Evolutionary conservation across 2,113 vertebrate genomes (phyloP).

Genomic region (Dendrocopos noguchii): DNA sequence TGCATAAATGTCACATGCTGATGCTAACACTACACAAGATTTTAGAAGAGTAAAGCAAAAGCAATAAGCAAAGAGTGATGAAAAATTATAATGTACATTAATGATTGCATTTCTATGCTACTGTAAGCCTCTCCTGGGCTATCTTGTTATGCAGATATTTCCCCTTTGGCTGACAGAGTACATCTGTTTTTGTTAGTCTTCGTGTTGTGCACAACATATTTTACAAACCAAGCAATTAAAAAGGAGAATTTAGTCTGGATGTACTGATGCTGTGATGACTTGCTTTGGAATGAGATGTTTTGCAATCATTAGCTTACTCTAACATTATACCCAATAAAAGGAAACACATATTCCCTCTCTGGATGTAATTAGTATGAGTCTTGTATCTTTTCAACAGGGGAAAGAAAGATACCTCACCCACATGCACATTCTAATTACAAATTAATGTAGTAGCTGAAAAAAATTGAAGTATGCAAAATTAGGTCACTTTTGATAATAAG

Average conservation of each 20-base stretch:
- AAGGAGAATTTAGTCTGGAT: conserved; percentile 14
- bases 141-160: conserved; percentile 44
- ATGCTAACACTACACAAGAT: not conserved
- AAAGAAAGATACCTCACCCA: not conserved
- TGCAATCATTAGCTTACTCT: conserved; percentile 43
- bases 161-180: conserved; percentile 45
- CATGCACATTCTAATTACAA: not conserved
- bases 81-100: conserved; percentile 28
- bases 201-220: conserved; percentile 17
- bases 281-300: conserved; percentile 35
- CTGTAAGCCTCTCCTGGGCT: conserved; percentile 5
- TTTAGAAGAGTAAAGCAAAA: conserved; percentile 25
- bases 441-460: not conserved
- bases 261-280: not conserved
- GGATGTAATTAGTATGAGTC: not conserved
- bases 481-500: not conserved
- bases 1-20: not conserved
- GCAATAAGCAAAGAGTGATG: not conserved
- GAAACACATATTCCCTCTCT: not conserved
- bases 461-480: not conserved
- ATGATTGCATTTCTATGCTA: not conserved
- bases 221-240: conserved; percentile 58
- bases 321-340: conserved; percentile 11
- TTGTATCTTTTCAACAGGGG: not conserved
- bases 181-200: conserved; percentile 51